These are phyloP conservation scores for Actinostola sp. DNA, from an alignment of 92 coral and sea anemone species.

Conservation along the genomic window DNA sequence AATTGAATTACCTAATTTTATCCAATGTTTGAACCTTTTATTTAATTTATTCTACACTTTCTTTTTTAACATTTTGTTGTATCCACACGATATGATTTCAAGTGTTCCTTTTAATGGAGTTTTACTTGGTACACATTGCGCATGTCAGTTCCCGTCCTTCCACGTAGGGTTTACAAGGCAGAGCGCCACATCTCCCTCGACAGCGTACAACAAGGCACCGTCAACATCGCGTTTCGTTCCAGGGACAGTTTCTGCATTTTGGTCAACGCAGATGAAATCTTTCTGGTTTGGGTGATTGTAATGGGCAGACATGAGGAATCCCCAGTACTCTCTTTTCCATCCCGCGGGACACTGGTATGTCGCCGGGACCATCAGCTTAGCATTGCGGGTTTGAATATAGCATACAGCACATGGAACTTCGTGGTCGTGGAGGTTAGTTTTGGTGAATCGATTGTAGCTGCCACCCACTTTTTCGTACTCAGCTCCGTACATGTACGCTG, in stretches of 20 bases:
- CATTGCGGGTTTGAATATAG: conserved; percentile 71
- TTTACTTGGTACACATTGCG: conserved; percentile 83
- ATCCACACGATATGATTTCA: too few relatives aligned
- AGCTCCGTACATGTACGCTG: too few relatives aligned
- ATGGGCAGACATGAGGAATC: conserved; percentile 77
- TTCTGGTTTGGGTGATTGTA: conserved; percentile 51
- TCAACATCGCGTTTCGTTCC: conserved; percentile 38
- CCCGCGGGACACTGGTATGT: conserved; percentile 78
- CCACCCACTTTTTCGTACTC: too few relatives aligned
- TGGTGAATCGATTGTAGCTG: conserved; percentile 33
- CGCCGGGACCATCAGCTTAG: conserved; percentile 80
- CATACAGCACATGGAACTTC: conserved; percentile 85
- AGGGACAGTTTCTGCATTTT: conserved; percentile 53
- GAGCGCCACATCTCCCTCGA: conserved; percentile 60
- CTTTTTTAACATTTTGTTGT: too few relatives aligned
- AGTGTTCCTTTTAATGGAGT: too few relatives aligned
- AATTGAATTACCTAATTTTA: too few relatives aligned
- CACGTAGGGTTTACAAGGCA: conserved; percentile 72
- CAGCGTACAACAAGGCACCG: conserved; percentile 69
- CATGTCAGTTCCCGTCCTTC: conserved; percentile 76
- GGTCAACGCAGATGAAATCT: conserved; percentile 75
- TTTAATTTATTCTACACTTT: too few relatives aligned
- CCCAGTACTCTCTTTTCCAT: conserved; percentile 84
- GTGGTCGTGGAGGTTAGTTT: conserved; percentile 38
- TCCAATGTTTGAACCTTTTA: too few relatives aligned